Evolutionary conservation across 1,140 invertebrate species (phyloP).

Genomic region (Cydia splendana): DNA sequence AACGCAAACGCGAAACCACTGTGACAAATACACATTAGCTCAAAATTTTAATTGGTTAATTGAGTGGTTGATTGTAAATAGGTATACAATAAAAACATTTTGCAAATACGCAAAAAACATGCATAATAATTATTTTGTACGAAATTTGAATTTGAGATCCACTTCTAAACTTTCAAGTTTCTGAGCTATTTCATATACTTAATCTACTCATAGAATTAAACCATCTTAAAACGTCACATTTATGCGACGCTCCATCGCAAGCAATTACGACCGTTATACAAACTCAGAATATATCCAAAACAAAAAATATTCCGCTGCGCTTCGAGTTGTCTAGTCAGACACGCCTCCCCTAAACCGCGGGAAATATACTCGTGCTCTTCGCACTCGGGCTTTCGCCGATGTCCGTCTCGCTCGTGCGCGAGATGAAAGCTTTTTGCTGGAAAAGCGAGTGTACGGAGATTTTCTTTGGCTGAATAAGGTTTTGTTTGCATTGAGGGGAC

Average conservation of each 20-base stretch:
- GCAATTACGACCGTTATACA: constrained; percentile 39
- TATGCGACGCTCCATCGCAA: constrained; percentile 12
- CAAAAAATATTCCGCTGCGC: constrained; percentile 58
- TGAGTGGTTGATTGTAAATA: too few relatives aligned
- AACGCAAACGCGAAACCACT: too few relatives aligned
- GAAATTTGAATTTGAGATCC: too few relatives aligned
- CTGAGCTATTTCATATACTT: too few relatives aligned
- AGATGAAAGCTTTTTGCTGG: constrained; percentile 9
- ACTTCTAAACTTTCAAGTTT: too few relatives aligned
- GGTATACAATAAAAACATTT: too few relatives aligned
- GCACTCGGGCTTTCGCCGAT: constrained; percentile 33
- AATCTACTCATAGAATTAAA: too few relatives aligned
- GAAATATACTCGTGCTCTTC: constrained; percentile 47
- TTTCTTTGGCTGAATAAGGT: background rate
- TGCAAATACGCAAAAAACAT: too few relatives aligned
- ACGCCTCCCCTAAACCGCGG: constrained; percentile 49
- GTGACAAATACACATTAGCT: too few relatives aligned
- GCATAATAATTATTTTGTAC: too few relatives aligned
- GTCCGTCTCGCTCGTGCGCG: constrained; percentile 38
- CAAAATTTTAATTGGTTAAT: too few relatives aligned
- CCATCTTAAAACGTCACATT: background rate
- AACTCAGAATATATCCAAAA: constrained; percentile 34
- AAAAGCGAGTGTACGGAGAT: constrained; percentile 26
- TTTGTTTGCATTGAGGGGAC: background rate
- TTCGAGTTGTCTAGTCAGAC: constrained; percentile 64